Evolutionary conservation across 2,113 vertebrate species (phyloP).

Genomic region (Zosterops pallidus): DNA sequence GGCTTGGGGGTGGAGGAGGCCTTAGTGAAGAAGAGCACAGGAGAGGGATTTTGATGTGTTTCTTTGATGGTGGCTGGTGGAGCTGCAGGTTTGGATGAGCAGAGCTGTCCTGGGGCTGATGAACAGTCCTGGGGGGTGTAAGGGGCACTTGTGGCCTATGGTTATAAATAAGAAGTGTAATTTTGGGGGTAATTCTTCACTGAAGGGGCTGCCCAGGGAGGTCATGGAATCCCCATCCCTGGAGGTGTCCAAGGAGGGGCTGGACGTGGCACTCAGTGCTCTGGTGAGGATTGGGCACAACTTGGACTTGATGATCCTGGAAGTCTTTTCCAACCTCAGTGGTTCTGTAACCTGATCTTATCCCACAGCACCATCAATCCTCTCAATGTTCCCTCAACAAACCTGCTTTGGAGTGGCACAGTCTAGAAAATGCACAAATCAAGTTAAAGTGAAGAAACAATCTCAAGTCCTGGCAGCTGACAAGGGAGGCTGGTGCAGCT

Average conservation of each 20-base stretch:
- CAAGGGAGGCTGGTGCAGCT: background rate
- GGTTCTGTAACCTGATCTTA: background rate
- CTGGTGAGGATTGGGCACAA: background rate
- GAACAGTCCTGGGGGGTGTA: background rate
- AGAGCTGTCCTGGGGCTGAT: background rate
- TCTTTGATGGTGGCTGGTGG: background rate
- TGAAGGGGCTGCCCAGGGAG: background rate
- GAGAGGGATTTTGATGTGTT: rapidly evolving
- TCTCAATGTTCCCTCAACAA: rapidly evolving
- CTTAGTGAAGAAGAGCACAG: background rate
- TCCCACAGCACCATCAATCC: background rate
- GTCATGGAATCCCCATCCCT: background rate
- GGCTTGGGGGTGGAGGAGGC: background rate
- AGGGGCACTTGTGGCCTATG: background rate
- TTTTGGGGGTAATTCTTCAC: background rate
- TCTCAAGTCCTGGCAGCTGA: background rate
- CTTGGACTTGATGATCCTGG: rapidly evolving
- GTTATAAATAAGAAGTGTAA: background rate
- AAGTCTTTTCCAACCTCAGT: background rate
- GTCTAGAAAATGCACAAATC: background rate
- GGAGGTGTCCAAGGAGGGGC: background rate
- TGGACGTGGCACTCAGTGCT: background rate
- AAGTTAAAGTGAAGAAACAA: background rate
- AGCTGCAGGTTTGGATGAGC: background rate
- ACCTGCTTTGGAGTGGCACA: rapidly evolving